Evolutionary conservation across 2,888 invertebrate genomes (phyloP).

Genomic region (Scaptomyza polygonia): DNA sequence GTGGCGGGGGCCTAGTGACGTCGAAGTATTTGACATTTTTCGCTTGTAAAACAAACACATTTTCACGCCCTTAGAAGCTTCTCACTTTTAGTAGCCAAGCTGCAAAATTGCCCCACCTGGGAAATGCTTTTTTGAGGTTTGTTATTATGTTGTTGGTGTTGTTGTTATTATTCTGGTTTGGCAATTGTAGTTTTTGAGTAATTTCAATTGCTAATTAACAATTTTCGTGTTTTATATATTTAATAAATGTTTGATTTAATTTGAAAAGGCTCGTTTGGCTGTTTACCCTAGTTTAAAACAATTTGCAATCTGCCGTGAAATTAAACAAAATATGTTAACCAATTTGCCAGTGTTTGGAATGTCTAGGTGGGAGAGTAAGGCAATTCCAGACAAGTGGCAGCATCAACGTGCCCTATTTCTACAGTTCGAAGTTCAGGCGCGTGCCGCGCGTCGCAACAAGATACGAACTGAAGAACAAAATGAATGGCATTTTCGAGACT

Average conservation of each 20-base stretch:
- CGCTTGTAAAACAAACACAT: constrained; percentile 64
- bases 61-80: constrained; percentile 37
- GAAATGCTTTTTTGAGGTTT: constrained; percentile 26
- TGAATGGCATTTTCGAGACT: constrained; percentile 60
- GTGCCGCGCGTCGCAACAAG: constrained; percentile 35
- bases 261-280: too few species aligned
- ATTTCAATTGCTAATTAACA: constrained; percentile 17
- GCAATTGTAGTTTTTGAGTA: constrained; percentile 28
- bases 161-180: constrained; percentile 1
- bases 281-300: constrained; percentile 14
- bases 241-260: constrained; percentile 13
- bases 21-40: constrained; percentile 62
- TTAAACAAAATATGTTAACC: constrained; percentile 38
- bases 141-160: too few species aligned
- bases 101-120: constrained; percentile 41
- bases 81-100: constrained; percentile 3
- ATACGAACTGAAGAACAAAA: constrained; percentile 31
- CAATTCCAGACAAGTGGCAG: constrained; percentile 7
- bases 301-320: constrained; percentile 38
- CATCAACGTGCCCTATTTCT: constrained; percentile 17
- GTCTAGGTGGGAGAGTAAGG: constrained; percentile 14
- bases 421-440: constrained; percentile 73
- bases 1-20: constrained; percentile 9
- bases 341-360: constrained; percentile 15
- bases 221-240: constrained; percentile 11